phyloP scores from a whole-genome alignment of 2,797 vertebrate genomes.

The Zenarchopterus dispar region DNA sequence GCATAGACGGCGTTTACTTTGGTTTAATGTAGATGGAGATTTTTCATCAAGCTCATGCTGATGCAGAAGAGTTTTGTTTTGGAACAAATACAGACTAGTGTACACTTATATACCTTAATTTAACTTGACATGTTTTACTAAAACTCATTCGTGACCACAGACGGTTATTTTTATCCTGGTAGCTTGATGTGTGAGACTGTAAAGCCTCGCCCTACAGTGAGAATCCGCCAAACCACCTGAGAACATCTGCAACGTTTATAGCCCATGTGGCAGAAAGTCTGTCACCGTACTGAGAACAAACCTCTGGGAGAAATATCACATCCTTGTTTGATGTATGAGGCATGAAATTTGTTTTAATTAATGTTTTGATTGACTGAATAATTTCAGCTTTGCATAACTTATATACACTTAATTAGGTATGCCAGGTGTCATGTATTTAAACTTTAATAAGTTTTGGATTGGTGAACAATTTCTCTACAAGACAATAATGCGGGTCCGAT shows the following conservation, averaged over 20 bases:
- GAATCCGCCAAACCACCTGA: constrained; percentile 31
- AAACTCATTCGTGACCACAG: constrained; percentile 6
- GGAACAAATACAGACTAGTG: too few species aligned
- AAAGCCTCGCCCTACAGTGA: constrained; percentile 15
- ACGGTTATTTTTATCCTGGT: constrained; percentile 26
- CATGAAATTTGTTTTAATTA: neutral
- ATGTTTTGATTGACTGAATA: neutral
- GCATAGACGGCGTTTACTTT: too few species aligned
- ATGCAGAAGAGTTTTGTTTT: too few species aligned
- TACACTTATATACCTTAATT: neutral
- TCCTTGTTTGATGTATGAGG: neutral
- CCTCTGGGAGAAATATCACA: neutral
- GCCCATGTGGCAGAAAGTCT: constrained; percentile 3
- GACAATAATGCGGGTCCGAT: too few species aligned
- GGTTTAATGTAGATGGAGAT: too few species aligned
- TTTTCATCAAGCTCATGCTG: too few species aligned
- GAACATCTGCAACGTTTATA: constrained; percentile 12
- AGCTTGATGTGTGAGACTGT: constrained; percentile 9
- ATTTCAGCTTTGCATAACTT: too few species aligned
- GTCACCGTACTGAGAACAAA: constrained; percentile 1
- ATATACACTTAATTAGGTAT: too few species aligned
- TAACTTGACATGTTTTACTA: constrained; percentile 4
- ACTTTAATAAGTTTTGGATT: too few species aligned
- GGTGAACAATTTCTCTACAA: too few species aligned
- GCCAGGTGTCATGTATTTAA: too few species aligned